Evolutionary conservation across 1,140 invertebrate genomes (phyloP).

Genomic region (Chrysomallon squamiferum): DNA sequence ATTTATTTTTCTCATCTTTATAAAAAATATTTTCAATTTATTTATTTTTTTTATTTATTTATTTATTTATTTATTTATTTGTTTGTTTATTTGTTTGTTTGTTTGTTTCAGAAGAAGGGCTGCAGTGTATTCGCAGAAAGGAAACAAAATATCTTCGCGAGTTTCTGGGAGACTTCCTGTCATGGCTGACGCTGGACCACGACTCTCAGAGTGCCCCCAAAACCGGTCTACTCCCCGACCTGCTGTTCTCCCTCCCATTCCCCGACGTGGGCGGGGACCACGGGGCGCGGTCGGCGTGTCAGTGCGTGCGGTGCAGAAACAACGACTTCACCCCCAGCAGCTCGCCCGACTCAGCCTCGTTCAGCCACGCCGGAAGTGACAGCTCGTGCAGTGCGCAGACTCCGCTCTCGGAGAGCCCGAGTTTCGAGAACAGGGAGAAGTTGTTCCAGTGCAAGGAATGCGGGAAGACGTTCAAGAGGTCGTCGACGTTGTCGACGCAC

Average conservation of each 20-base stretch:
- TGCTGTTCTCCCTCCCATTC: background rate
- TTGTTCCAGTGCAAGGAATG: slow-evolving; percentile 96
- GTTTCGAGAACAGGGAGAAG: slow-evolving; percentile 70
- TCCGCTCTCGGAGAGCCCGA: background rate
- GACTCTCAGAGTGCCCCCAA: slow-evolving; percentile 6
- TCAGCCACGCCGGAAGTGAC: background rate
- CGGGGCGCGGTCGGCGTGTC: background rate
- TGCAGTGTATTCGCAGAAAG: slow-evolving; percentile 7
- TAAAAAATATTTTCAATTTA: no score
- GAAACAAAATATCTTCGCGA: slow-evolving; percentile 17
- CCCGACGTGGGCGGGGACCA: background rate
- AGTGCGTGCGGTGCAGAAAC: slow-evolving; percentile 6
- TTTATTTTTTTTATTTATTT: no score
- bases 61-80: no score
- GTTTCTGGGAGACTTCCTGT: slow-evolving; percentile 31
- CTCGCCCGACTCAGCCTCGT: background rate
- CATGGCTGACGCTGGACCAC: slow-evolving; percentile 29
- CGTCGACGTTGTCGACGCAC: slow-evolving; percentile 96
- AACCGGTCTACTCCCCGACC: background rate
- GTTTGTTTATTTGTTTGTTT: no score
- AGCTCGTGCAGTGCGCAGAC: background rate
- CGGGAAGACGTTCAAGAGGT: slow-evolving; percentile 96
- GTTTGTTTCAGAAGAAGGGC: background rate
- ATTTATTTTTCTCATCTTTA: no score
- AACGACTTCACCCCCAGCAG: background rate